Evolutionary conservation across 1,140 invertebrate genomes (phyloP).

Genomic region (Pseudobourletiella spinata): DNA sequence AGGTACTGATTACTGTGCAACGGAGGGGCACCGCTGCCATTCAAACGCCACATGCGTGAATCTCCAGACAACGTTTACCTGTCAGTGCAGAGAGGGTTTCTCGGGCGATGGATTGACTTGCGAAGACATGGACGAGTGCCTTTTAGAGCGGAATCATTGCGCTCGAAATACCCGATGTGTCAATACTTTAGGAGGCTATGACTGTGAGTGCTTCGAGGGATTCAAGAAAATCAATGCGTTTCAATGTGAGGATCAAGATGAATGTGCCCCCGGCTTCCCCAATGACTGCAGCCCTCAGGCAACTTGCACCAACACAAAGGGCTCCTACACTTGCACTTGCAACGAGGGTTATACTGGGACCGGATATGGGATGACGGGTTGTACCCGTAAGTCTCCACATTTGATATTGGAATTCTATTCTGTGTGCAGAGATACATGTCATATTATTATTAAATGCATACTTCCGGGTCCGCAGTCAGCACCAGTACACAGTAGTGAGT

Average conservation of each 20-base stretch:
- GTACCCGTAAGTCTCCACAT: conserved; percentile 66
- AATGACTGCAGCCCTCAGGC: conserved; percentile 69
- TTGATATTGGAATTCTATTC: no score
- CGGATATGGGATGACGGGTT: conserved; percentile 53
- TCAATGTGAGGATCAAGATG: conserved; percentile 71
- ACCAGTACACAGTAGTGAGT: no score
- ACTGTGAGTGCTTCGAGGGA: conserved; percentile 71
- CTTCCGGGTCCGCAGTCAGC: no score
- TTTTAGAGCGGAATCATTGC: conserved; percentile 66
- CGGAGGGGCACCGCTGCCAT: conserved; percentile 66
- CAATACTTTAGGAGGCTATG: conserved; percentile 67
- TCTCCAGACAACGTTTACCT: conserved; percentile 70
- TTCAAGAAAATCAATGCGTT: conserved; percentile 64
- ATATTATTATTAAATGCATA: no score
- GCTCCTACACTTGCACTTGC: conserved; percentile 75
- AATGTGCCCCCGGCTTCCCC: conserved; percentile 54
- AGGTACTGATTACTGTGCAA: conserved; percentile 81
- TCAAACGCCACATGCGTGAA: conserved; percentile 74
- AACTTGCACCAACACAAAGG: conserved; percentile 72
- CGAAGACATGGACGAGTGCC: conserved; percentile 73
- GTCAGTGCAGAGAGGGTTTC: conserved; percentile 72
- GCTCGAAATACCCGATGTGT: conserved; percentile 68
- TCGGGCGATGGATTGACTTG: conserved; percentile 58
- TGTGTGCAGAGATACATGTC: no score
- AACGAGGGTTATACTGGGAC: conserved; percentile 70